Conservation (phyloP, 2,113 vertebrate genomes). For the Platichthys flesus region DNA sequence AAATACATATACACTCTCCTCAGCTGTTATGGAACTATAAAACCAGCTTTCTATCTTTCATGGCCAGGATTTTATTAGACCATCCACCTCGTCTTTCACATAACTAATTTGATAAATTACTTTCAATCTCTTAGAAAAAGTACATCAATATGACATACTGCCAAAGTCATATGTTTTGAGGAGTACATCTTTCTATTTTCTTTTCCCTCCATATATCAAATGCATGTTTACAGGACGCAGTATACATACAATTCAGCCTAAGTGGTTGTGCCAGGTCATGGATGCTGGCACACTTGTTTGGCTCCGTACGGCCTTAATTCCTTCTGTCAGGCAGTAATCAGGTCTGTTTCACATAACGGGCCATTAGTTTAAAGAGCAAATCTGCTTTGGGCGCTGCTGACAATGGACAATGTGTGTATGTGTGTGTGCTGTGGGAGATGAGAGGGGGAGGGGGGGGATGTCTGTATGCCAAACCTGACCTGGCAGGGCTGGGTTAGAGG, state of each 20-base stretch:
- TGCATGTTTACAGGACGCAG: conserved; percentile 57
- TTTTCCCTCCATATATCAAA: conserved; percentile 10
- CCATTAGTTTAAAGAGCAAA: conserved; percentile 92
- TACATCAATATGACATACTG: conserved; percentile 51
- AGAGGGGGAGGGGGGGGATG: not conserved
- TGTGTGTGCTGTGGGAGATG: conserved; percentile 20
- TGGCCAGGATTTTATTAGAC: conserved; percentile 21
- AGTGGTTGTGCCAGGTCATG: conserved; percentile 63
- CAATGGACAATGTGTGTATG: conserved; percentile 62
- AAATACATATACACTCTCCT: not conserved
- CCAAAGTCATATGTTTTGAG: conserved; percentile 25
- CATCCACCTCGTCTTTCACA: conserved; percentile 8
- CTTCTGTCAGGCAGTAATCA: conserved; percentile 92
- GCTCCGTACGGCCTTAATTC: conserved; percentile 84
- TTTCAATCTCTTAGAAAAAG: conserved; percentile 4
- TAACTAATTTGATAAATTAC: conserved; percentile 42
- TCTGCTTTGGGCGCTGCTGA: conserved; percentile 85
- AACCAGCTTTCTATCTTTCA: conserved; percentile 11
- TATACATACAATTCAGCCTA: conserved; percentile 60
- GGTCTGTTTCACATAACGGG: conserved; percentile 94
- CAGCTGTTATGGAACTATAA: conserved; percentile 8
- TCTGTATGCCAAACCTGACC: conserved; percentile 76
- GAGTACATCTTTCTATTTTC: not conserved
- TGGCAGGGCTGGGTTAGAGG: conserved; percentile 72
- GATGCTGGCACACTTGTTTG: conserved; percentile 60